A percentile compares a stretch with the other conserved stretches of the same genome.
These are phyloP conservation scores for Campylorhamphus procurvoides DNA, from an alignment of 2,113 vertebrate genomes.

Conservation along the genomic window DNA sequence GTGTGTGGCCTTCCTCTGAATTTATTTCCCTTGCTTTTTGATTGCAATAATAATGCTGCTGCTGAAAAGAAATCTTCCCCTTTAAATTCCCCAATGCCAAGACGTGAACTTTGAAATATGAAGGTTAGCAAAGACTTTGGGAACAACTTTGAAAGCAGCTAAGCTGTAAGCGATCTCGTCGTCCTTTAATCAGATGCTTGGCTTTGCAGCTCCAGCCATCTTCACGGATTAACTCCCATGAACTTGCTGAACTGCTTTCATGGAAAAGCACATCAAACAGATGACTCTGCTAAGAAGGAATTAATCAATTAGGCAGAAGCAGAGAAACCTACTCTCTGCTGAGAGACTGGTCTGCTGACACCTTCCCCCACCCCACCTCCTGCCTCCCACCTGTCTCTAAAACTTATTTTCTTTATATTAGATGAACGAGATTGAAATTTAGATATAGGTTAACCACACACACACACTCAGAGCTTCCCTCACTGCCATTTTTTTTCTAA, in stretches of 20 bases:
- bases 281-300: constrained; percentile 48
- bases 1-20: neutral
- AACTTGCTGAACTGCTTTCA: constrained; percentile 63
- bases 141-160: constrained; percentile 48
- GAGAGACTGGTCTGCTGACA: neutral
- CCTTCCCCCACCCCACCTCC: neutral
- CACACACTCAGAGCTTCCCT: neutral
- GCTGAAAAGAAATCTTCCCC: neutral
- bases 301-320: constrained; percentile 68
- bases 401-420: neutral
- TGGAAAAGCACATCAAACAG: constrained; percentile 59
- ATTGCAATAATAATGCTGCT: neutral
- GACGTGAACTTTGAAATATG: constrained; percentile 38
- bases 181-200: constrained; percentile 56
- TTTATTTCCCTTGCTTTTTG: neutral
- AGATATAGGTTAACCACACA: neutral
- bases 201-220: constrained; percentile 51
- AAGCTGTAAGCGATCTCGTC: constrained; percentile 4
- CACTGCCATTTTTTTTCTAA: neutral
- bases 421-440: neutral
- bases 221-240: constrained; percentile 54
- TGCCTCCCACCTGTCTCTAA: neutral
- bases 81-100: constrained; percentile 40
- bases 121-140: constrained; percentile 59
- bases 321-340: neutral